Conservation (phyloP, 2,888 invertebrate genomes). For the Aleiodes leptofemur region DNA sequence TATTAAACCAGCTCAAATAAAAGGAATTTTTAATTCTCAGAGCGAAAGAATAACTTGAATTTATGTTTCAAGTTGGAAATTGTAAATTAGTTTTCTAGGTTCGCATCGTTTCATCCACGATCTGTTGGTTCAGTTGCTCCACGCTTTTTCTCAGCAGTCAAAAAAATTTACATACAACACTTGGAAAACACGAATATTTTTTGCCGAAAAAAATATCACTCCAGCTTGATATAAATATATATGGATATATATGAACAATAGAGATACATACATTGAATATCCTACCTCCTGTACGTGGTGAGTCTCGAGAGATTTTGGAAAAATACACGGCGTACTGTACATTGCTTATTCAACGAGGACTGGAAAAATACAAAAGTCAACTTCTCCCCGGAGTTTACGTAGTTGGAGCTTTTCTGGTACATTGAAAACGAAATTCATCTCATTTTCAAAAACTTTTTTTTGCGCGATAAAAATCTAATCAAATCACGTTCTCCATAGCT, state of each 20-base stretch:
- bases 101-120: no score
- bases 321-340: neutral
- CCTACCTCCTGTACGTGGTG: slow-evolving; percentile 45
- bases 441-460: slow-evolving; percentile 44
- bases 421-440: slow-evolving; percentile 44
- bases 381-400: slow-evolving; percentile 23
- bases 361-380: slow-evolving; percentile 49
- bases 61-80: no score
- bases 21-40: no score
- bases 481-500: slow-evolving; percentile 36
- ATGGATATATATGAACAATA: neutral
- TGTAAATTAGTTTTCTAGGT: no score
- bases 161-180: slow-evolving; percentile 5
- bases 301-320: slow-evolving; percentile 17
- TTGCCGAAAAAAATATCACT: neutral
- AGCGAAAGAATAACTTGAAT: no score
- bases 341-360: slow-evolving; percentile 28
- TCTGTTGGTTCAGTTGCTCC: no score
- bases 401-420: neutral
- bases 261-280: slow-evolving; percentile 18
- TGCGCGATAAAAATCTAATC: slow-evolving; percentile 43
- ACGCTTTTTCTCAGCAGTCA: no score
- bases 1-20: no score
- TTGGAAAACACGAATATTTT: neutral
- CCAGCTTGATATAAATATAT: no score